Percentiles rank a stretch among this genome's conserved stretches.
phyloP scores from a whole-genome alignment of 1,140 invertebrate genomes.

The Latrodectus geometricus region DNA sequence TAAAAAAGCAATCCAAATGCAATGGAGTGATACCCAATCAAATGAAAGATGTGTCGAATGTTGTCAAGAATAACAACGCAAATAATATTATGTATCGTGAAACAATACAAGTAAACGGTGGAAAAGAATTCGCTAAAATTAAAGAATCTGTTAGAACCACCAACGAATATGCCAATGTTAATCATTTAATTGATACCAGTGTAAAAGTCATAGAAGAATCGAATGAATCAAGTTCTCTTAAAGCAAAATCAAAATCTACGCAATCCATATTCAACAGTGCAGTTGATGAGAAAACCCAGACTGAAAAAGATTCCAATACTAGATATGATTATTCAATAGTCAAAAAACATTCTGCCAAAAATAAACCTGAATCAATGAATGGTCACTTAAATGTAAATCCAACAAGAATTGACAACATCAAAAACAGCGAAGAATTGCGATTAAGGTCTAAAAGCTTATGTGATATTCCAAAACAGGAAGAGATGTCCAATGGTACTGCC shows the following conservation, averaged over 20 bases:
- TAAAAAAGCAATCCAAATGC: conserved; percentile 34
- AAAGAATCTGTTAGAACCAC: background rate
- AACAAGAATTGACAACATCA: background rate
- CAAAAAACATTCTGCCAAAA: background rate
- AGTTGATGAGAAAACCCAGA: background rate
- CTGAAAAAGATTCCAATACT: background rate
- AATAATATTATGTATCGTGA: too few species aligned
- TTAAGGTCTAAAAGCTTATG: conserved; percentile 29
- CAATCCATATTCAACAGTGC: background rate
- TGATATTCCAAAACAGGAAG: conserved; percentile 13
- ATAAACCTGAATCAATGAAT: background rate
- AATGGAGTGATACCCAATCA: conserved; percentile 45
- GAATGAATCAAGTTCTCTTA: background rate
- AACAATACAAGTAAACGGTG: too few species aligned
- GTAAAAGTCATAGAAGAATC: background rate
- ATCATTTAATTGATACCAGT: background rate
- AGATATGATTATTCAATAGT: too few species aligned
- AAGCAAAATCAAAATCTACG: background rate
- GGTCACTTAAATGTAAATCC: background rate
- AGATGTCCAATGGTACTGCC: background rate
- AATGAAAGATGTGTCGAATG: background rate
- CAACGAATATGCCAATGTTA: conserved; percentile 45
- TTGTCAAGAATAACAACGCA: too few species aligned
- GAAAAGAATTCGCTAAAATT: too few species aligned
- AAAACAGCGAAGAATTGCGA: background rate